Conservation (phyloP, 2,797 vertebrate species). For the Microctenopoma steveboyesi region DNA sequence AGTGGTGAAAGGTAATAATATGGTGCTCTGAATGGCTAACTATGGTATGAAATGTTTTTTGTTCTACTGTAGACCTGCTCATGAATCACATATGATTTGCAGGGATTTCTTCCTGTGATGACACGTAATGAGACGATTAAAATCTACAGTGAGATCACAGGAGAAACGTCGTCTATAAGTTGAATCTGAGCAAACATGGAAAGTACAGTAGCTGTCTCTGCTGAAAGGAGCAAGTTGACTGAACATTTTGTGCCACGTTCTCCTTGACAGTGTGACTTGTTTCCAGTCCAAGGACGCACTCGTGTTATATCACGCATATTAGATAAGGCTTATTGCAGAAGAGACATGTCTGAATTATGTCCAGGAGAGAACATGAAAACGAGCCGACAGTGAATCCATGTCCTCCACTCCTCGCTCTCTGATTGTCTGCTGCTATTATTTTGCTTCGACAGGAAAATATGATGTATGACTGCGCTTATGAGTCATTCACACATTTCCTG, state of each 20-base stretch:
- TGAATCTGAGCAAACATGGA: not conserved
- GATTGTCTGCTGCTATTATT: conserved; percentile 47
- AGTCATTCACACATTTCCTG: conserved; percentile 69
- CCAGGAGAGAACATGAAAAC: not conserved
- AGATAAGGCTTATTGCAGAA: not conserved
- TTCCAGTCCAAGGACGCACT: conserved; percentile 5
- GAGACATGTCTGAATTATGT: not conserved
- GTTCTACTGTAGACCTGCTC: not conserved
- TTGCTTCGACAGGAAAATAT: conserved; percentile 58
- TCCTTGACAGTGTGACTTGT: conserved; percentile 30
- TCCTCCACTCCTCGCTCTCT: conserved; percentile 22
- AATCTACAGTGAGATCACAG: not conserved
- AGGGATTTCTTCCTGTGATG: conserved; percentile 23
- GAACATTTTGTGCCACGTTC: conserved; percentile 45
- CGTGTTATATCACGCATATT: not conserved
- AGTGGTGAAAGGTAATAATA: not conserved
- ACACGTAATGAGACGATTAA: conserved; percentile 21
- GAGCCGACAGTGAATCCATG: not conserved
- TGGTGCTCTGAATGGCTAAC: not conserved
- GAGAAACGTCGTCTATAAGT: not conserved
- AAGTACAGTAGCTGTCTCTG: not conserved
- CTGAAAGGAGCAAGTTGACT: conserved; percentile 2
- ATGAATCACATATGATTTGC: conserved; percentile 12
- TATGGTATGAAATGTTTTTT: too few relatives aligned
- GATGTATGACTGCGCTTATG: conserved; percentile 37